phyloP scores from a whole-genome alignment of 2,888 invertebrate species.

The Tinea trinotella region DNA sequence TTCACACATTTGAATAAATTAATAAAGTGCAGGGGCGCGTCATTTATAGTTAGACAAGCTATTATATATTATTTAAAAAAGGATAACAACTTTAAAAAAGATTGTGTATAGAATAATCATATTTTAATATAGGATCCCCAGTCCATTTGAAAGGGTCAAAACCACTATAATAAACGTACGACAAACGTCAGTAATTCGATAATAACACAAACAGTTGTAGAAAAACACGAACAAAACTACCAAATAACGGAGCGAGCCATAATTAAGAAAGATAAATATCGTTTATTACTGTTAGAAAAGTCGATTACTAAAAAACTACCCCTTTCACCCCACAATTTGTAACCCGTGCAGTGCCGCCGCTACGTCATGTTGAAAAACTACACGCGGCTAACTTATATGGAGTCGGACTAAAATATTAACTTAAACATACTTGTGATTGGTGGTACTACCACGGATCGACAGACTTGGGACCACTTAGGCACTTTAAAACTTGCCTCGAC shows the following conservation, averaged over 20 bases:
- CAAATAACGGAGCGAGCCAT: constrained; percentile 62
- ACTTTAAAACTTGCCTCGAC: no score
- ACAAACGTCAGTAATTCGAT: constrained; percentile 65
- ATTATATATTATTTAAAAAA: no score
- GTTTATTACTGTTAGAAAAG: constrained; percentile 72
- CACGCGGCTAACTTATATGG: constrained; percentile 32
- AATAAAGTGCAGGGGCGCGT: no score
- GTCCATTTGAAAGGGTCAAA: constrained; percentile 21
- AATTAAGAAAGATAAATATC: constrained; percentile 74
- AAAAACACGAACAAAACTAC: constrained; percentile 64
- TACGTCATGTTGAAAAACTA: constrained; percentile 60
- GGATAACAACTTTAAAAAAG: no score
- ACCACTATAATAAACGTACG: constrained; percentile 30
- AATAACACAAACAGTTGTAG: constrained; percentile 57
- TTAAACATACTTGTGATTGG: no score
- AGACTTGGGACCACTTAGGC: no score
- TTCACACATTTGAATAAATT: no score
- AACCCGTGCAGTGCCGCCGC: constrained; percentile 64
- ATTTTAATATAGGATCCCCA: no score
- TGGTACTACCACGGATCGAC: no score
- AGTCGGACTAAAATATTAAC: constrained; percentile 27
- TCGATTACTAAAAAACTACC: constrained; percentile 72
- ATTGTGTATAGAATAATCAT: no score
- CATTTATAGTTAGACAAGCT: no score
- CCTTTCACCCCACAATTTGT: constrained; percentile 73